These are phyloP conservation scores for Cerceris ruficornis DNA, from an alignment of 2,888 invertebrate species.

Conservation along the genomic window DNA sequence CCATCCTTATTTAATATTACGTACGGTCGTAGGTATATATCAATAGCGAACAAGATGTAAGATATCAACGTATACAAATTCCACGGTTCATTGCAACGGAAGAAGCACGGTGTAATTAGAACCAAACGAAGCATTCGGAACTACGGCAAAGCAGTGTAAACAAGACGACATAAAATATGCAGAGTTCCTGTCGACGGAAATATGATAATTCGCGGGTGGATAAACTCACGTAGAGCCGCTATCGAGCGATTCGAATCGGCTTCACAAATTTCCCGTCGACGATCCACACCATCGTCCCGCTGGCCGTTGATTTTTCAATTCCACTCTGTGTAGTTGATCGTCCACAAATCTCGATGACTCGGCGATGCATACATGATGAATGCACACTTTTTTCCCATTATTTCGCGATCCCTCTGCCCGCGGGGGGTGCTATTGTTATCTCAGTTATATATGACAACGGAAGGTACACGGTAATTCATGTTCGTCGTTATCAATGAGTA, in stretches of 20 bases:
- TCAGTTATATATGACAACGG: slow-evolving; percentile 25
- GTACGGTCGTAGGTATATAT: too few relatives aligned
- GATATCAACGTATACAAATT: too few relatives aligned
- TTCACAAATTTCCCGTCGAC: slow-evolving; percentile 42
- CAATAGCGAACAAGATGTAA: too few relatives aligned
- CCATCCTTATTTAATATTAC: too few relatives aligned
- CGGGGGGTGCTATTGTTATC: slow-evolving; percentile 41
- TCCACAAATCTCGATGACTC: slow-evolving; percentile 63
- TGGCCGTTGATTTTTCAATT: slow-evolving; percentile 61
- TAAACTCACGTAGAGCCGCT: slow-evolving; percentile 22
- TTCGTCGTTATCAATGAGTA: slow-evolving; percentile 16
- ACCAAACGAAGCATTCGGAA: too few relatives aligned
- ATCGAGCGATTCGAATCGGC: slow-evolving; percentile 47
- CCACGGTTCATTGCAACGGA: too few relatives aligned
- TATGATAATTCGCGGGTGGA: slow-evolving; percentile 39
- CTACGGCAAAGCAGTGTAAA: neutral
- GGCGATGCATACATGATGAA: slow-evolving; percentile 55
- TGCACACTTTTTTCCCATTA: slow-evolving; percentile 58
- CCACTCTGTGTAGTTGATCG: slow-evolving; percentile 44
- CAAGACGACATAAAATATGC: neutral
- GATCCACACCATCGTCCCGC: slow-evolving; percentile 18
- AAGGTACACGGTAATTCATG: slow-evolving; percentile 45
- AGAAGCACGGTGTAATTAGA: too few relatives aligned
- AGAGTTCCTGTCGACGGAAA: neutral
- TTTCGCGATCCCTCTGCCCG: slow-evolving; percentile 25